Base-by-base conservation (phyloP, 1,140 invertebrate species). In the Zaprionus capensis region DNA sequence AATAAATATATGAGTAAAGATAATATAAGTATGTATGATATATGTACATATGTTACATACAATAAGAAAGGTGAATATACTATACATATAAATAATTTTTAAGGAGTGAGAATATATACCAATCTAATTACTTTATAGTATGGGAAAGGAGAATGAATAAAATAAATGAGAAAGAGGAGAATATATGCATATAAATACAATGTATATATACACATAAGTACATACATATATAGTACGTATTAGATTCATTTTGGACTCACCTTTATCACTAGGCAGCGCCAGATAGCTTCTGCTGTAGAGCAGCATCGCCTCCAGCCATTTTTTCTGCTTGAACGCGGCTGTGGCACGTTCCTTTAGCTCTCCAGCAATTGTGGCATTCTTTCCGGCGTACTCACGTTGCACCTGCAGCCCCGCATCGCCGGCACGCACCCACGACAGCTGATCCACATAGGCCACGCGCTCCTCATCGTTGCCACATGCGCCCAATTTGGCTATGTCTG, bases 261-360 rank as follows among this genome's bases (percentile, higher is more conserved):
- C 94, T 92, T 95, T 94, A 91, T 94, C 94, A 67, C 94, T 93
- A 17, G 96, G 95, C 92, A 95, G 94, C 15, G 94, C 82, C 24
- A 96, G 88, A 80, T 96, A 94, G 71, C 96, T 96, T 71, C 95
- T 94, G 55, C 95, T 96, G 92, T 98, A 99, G 5, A 94, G 93
- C 24, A 95, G 93, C 77, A 97, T 93, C 1, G 98, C 96, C 79
- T 95, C 94, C n/a, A 93, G 74, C 93, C 96, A 97, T 81, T 97
- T 94, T 63, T 96, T 96, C 75, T 94, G 95, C 79, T 96, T 95
- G 79, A 98, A 98, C 26, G 94, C 95, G 55, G 94, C 94, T 87
- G 98, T 98, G 17, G 97, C 98, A 68, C 95, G 93, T 57, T 95
- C 94, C 92, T 98, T 97, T 5, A 96, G 92, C 62, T 94, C 92